phyloP scores from a whole-genome alignment of 2,888 invertebrate species.

The Sarcophaga caerulescens region DNA sequence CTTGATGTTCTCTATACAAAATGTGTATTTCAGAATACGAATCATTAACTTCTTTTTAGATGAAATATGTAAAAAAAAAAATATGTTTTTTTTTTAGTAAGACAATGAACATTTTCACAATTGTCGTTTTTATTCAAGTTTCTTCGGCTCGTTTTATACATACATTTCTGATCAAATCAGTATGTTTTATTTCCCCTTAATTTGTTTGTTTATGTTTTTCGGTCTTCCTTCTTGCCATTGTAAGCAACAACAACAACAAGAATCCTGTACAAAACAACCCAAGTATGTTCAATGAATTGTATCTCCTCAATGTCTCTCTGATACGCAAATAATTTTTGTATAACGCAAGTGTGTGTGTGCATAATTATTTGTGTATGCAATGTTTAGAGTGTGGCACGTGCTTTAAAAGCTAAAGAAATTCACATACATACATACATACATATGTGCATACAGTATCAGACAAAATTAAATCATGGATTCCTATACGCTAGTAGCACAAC shows the following conservation, averaged over 20 bases:
- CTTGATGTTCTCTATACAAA: background rate
- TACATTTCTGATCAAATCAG: background rate
- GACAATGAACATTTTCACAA: too few species aligned
- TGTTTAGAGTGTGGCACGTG: constrained; percentile 68
- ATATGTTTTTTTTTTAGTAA: too few species aligned
- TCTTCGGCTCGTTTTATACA: background rate
- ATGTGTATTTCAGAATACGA: constrained; percentile 5
- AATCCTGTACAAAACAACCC: background rate
- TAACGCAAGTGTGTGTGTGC: constrained; percentile 18
- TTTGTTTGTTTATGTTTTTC: constrained; percentile 34
- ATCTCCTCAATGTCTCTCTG: constrained; percentile 59
- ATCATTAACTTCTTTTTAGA: too few species aligned
- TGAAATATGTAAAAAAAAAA: background rate
- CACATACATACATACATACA: constrained; percentile 14
- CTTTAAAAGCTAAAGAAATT: constrained; percentile 43
- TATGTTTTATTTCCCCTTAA: constrained; percentile 7
- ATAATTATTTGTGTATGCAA: constrained; percentile 47
- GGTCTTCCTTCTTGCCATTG: constrained; percentile 29
- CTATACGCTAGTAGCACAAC: too few species aligned
- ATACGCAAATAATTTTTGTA: constrained; percentile 49
- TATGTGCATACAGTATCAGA: background rate
- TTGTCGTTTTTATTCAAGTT: background rate
- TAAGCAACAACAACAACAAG: too few species aligned
- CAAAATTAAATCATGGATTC: too few species aligned
- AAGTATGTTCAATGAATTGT: constrained; percentile 65